Evolutionary conservation across 2,797 vertebrate genomes (phyloP), one percentile per base, ranked within the genome.

Genomic region (Sebastes jordani): DNA sequence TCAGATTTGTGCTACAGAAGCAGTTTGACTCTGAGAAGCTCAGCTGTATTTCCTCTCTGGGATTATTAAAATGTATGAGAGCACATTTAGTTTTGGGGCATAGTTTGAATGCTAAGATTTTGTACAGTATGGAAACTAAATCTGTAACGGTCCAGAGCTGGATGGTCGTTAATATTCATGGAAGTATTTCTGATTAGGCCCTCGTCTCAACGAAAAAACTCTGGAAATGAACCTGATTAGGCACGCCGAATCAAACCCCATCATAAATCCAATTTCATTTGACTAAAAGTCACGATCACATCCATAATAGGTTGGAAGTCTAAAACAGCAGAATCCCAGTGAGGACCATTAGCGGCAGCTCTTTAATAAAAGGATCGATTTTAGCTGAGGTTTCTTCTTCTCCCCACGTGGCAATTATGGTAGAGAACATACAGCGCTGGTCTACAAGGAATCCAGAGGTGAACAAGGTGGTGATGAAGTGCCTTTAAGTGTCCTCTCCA

Each of bases 111-210:
- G 71, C 56, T 67, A 2, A 56, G 38, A 60, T 61, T 80, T 74
- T 81, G 13, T 60, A 72, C 76, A 82, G 81, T 9, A 60, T 52
- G 38, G 81, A 84, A 82, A 52, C 82, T 29, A 30, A 46, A 71
- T 74, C 63, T 72, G 73, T 42, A 49, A 58, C 3, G 70, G 27
- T 63, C 46, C 11, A 7, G 3, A 0, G 65, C 73, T 65, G 67
- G 82, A 30, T 55, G 63, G 3, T 68, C 65, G 64, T 89, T 73
- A 88, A 92, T 88, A 92, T 91, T 90, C 88, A 88, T 78, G 23
- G 59, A 56, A 61, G 58, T 67, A 10, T 79, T 87, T 84, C 78
- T 67, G 77, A 88, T 87, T 68, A 79, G 83, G 0, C 14, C 38
- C 6, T 11, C 9, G 61, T 80, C 76, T 89, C 71, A 82, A 75